phyloP scores from a whole-genome alignment of 35 echinoderm and acorn worm genomes.

The Heliocidaris tuberculata region DNA sequence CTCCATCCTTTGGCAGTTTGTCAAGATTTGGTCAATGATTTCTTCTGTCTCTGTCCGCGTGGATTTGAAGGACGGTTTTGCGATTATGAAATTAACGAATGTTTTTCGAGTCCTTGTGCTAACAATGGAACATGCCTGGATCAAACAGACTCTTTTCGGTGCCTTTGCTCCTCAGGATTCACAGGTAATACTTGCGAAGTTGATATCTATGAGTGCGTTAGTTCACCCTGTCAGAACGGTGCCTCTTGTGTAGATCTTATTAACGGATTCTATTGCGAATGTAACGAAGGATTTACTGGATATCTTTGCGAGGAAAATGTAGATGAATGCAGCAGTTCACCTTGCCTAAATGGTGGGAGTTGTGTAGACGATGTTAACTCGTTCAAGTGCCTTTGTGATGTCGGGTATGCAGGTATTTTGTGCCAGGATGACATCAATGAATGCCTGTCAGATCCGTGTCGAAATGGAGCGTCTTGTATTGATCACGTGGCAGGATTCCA shows the following conservation, averaged over 20 bases:
- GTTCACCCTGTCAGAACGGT: conserved; percentile 68
- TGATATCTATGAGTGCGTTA: conserved; percentile 58
- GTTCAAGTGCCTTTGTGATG: conserved; percentile 53
- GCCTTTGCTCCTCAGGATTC: conserved; percentile 59
- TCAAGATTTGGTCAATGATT: conserved; percentile 24
- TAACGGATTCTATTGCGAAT: conserved; percentile 66
- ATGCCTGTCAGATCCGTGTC: conserved; percentile 72
- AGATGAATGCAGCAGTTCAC: conserved; percentile 70
- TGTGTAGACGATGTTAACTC: conserved; percentile 59
- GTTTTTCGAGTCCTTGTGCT: conserved; percentile 67
- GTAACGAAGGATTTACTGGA: conserved; percentile 61
- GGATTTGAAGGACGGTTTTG: conserved; percentile 75
- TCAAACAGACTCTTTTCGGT: conserved; percentile 53
- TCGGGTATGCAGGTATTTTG: conserved; percentile 54
- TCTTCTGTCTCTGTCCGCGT: conserved; percentile 45
- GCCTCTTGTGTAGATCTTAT: conserved; percentile 49
- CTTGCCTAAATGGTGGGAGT: conserved; percentile 60
- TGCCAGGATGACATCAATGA: conserved; percentile 68
- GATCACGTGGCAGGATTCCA: conserved; percentile 53
- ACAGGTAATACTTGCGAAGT: conserved; percentile 66
- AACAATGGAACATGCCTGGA: conserved; percentile 75
- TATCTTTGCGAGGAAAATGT: conserved; percentile 57
- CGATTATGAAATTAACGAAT: conserved; percentile 71
- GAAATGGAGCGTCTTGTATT: conserved; percentile 56
- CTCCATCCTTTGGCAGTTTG: not conserved